These are phyloP conservation scores for Himalopsyche tibetana DNA, from an alignment of 2,888 invertebrate species.

Conservation along the genomic window DNA sequence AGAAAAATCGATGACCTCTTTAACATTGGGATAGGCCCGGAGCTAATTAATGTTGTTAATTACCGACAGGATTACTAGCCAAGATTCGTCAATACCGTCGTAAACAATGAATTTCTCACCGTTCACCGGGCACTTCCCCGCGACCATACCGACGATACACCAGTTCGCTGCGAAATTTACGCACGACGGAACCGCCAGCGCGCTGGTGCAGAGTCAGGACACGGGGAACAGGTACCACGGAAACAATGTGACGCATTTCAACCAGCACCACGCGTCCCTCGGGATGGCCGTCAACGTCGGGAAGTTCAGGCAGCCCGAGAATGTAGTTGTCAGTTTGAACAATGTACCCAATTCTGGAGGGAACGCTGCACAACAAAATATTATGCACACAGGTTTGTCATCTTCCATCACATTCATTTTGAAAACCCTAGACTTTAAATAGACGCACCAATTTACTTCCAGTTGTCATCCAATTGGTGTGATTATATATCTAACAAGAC, in stretches of 20 bases:
- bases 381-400: conserved; percentile 71
- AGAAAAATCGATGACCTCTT: conserved; percentile 64
- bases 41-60: conserved; percentile 63
- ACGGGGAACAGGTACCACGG: conserved; percentile 70
- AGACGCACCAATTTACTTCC: too few relatives aligned
- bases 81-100: conserved; percentile 47
- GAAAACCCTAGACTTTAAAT: too few relatives aligned
- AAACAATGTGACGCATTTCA: conserved; percentile 74
- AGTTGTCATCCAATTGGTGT: too few relatives aligned
- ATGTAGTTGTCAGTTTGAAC: conserved; percentile 74
- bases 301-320: conserved; percentile 79
- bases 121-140: conserved; percentile 88
- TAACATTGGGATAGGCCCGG: conserved; percentile 63
- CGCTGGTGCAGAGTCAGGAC: conserved; percentile 71
- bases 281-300: conserved; percentile 77
- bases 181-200: conserved; percentile 72
- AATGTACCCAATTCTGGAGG: conserved; percentile 77
- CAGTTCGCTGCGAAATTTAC: conserved; percentile 88
- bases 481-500: too few relatives aligned
- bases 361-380: conserved; percentile 67
- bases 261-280: conserved; percentile 75
- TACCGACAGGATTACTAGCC: conserved; percentile 59
- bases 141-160: conserved; percentile 87
- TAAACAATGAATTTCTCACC: conserved; percentile 89
- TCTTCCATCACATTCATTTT: not conserved